Evolutionary conservation across 2,888 invertebrate genomes (phyloP), one percentile per base, ranked within the genome.

Genomic region (Orthosia cruda): DNA sequence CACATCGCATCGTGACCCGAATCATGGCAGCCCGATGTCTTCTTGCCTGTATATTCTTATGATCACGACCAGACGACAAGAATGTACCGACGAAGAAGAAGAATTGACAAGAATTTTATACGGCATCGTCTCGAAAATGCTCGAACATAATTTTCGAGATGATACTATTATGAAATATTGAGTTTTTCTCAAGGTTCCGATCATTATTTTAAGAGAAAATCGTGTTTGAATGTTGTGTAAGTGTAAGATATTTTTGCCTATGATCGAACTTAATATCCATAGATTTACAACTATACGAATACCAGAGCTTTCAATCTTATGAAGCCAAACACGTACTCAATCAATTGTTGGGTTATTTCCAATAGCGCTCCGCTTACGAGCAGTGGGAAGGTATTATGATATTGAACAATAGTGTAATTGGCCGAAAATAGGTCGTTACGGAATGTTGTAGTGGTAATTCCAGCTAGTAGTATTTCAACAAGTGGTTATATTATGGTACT

Each of bases 281-380:
- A 52, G 32, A 80, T 71, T 80, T 80, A 58, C 52, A 54, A 50
- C 58, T 4, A 26, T 13, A 61, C 57, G 57, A 62, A 82, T 58
- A 77, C 61, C 65, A 50, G 52, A 66, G 32, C 64, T 64, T 69
- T 69, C 87, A 84, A 87, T 85, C 82, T 70, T 74, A 40, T 57
- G 85, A 87, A 85, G 85, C 87, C 81, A 63, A 69, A 85, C 81
- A 79, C 76, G 54, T 70, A 23, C 57, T 66, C 73, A 84, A 85
- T 85, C 85, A 85, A 76, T 84, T 73, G 76, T 71, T 74, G 81
- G 78, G 87, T 26, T 69, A 66, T 87, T 87, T 87, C 74, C 81
- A 80, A 80, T 64, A 62, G 50, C 7, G 52, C 57, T 50, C 7
- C 47, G 47, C n/a, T 77, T 57, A 61, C 18, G 15, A 32, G 47